Evolutionary conservation across 2,113 vertebrate species (phyloP).

Genomic region (Coptodon rendalli): DNA sequence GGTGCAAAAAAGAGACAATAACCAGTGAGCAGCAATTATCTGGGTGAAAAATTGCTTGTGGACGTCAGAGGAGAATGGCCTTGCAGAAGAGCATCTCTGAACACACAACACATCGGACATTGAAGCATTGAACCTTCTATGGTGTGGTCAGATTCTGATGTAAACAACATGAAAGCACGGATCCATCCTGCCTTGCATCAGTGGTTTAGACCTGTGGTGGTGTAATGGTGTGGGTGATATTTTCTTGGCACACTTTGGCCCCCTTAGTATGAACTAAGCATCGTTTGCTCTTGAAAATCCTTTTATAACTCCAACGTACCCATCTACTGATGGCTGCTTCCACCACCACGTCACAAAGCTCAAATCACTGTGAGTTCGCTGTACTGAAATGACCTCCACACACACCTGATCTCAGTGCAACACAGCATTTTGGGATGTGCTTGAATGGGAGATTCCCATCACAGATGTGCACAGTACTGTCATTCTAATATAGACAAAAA

Average conservation of each 20-base stretch:
- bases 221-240: background rate
- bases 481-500: background rate
- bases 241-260: background rate
- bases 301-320: background rate
- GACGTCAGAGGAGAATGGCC: background rate
- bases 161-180: background rate
- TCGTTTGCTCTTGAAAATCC: background rate
- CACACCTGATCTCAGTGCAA: background rate
- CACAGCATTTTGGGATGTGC: background rate
- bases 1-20: background rate
- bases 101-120: rapidly evolving
- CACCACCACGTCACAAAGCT: background rate
- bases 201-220: background rate
- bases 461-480: background rate
- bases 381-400: background rate
- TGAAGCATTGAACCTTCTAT: background rate
- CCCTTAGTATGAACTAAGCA: background rate
- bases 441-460: background rate
- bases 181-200: background rate
- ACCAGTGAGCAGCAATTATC: background rate
- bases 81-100: background rate
- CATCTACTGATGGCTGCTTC: background rate
- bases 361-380: rapidly evolving
- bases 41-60: background rate
- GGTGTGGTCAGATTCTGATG: background rate